Conservation (phyloP, 2,888 invertebrate genomes). For the Kuschelorhynchus macadamiae region DNA sequence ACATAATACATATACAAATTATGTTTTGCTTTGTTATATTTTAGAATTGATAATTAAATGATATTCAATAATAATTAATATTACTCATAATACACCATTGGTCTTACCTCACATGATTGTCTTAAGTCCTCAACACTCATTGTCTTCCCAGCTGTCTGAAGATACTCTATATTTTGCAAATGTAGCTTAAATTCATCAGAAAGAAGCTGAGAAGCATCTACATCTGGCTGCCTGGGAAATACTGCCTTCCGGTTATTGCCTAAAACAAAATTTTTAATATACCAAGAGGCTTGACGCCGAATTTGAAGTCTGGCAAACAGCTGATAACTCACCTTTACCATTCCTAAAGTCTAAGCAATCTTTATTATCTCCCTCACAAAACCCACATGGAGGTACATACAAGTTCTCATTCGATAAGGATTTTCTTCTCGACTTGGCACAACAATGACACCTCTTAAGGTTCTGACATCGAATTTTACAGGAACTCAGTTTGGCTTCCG, state of each 20-base stretch:
- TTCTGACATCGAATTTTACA: constrained; percentile 59
- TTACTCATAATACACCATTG: no score
- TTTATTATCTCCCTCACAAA: constrained; percentile 66
- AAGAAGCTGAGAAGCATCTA: constrained; percentile 76
- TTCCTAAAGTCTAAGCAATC: constrained; percentile 60
- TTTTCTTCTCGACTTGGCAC: constrained; percentile 67
- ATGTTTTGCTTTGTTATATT: no score
- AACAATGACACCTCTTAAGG: constrained; percentile 62
- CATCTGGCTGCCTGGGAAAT: constrained; percentile 67
- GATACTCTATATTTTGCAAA: constrained; percentile 80
- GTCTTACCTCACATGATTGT: constrained; percentile 65
- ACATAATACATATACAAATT: no score
- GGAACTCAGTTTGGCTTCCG: constrained; percentile 59
- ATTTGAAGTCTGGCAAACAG: no score
- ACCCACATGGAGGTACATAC: constrained; percentile 68
- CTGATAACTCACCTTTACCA: constrained; percentile 52
- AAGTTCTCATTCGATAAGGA: constrained; percentile 76
- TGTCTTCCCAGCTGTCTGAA: constrained; percentile 79
- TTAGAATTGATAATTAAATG: no score
- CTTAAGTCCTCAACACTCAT: constrained; percentile 75
- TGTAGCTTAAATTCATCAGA: constrained; percentile 81
- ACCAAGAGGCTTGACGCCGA: no score
- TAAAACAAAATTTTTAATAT: constrained; percentile 10
- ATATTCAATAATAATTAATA: no score
- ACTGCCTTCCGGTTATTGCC: constrained; percentile 60